These are phyloP conservation scores for Calyptommatus sinebrachiatus DNA, from an alignment of 2,113 vertebrate genomes.

Conservation along the genomic window DNA sequence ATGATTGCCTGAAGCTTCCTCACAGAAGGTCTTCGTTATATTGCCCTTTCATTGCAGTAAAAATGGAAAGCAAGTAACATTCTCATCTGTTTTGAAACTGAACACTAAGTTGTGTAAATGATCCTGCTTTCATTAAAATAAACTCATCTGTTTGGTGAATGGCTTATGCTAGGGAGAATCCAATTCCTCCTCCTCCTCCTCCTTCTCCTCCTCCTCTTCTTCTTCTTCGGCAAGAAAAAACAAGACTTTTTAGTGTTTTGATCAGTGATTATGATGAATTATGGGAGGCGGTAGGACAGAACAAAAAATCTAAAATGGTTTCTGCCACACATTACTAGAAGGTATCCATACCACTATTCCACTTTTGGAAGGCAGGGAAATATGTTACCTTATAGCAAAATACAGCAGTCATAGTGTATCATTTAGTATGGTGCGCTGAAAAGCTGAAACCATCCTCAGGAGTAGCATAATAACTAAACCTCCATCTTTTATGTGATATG, in stretches of 20 bases:
- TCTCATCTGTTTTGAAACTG: background rate
- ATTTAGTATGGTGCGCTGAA: background rate
- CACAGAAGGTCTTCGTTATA: slow-evolving; percentile 46
- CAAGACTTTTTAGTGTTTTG: background rate
- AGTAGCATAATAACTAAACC: no score
- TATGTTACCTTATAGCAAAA: background rate
- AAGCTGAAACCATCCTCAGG: background rate
- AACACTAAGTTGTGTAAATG: slow-evolving; percentile 18
- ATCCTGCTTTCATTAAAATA: slow-evolving; percentile 8
- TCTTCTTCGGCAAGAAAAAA: no score
- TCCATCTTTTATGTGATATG: no score
- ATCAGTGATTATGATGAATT: background rate
- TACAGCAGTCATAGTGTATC: background rate
- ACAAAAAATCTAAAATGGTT: background rate
- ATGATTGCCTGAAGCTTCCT: slow-evolving; percentile 35
- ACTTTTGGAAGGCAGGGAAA: background rate
- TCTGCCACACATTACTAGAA: background rate
- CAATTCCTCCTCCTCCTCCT: background rate
- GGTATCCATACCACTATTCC: background rate
- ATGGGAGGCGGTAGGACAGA: background rate
- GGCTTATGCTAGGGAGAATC: background rate
- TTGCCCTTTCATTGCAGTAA: slow-evolving; percentile 55
- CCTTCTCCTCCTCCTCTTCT: no score
- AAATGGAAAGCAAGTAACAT: slow-evolving; percentile 31
- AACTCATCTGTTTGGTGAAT: slow-evolving; percentile 3